phyloP scores from a whole-genome alignment of 2,888 invertebrate genomes.

The Polydrusus cervinus region DNA sequence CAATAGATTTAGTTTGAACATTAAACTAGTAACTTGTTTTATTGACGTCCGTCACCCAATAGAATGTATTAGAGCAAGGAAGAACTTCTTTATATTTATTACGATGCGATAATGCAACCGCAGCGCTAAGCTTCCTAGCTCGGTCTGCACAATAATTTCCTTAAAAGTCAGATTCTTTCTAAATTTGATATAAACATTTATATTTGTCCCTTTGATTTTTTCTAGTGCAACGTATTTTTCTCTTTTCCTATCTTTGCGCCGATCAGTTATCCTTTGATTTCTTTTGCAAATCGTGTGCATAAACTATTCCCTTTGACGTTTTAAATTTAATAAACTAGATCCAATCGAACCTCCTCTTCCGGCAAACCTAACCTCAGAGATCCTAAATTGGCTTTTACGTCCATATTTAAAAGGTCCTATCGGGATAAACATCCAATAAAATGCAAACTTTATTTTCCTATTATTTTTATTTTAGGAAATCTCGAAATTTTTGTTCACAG shows the following conservation, averaged over 20 bases:
- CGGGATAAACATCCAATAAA: slow-evolving; percentile 37
- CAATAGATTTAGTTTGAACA: too few relatives aligned
- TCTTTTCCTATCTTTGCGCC: neutral
- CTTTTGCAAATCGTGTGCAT: neutral
- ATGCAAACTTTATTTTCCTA: slow-evolving; percentile 41
- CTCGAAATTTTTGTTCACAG: slow-evolving; percentile 42
- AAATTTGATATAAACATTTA: too few relatives aligned
- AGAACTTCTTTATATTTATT: too few relatives aligned
- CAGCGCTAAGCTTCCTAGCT: too few relatives aligned
- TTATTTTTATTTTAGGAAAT: slow-evolving; percentile 49
- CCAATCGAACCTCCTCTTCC: neutral
- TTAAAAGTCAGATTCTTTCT: too few relatives aligned
- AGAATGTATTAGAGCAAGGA: too few relatives aligned
- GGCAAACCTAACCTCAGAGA: neutral
- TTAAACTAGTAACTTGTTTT: too few relatives aligned
- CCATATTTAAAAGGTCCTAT: slow-evolving; percentile 26
- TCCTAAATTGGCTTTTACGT: slow-evolving; percentile 40
- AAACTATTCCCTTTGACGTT: slow-evolving; percentile 5
- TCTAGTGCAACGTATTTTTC: too few relatives aligned
- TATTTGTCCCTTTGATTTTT: too few relatives aligned
- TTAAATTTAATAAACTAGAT: slow-evolving; percentile 1
- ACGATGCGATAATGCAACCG: too few relatives aligned
- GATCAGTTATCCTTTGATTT: neutral
- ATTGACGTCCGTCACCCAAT: too few relatives aligned
- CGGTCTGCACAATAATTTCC: too few relatives aligned